Conservation (phyloP, 1,140 invertebrate genomes). For the Solen grandis region DNA sequence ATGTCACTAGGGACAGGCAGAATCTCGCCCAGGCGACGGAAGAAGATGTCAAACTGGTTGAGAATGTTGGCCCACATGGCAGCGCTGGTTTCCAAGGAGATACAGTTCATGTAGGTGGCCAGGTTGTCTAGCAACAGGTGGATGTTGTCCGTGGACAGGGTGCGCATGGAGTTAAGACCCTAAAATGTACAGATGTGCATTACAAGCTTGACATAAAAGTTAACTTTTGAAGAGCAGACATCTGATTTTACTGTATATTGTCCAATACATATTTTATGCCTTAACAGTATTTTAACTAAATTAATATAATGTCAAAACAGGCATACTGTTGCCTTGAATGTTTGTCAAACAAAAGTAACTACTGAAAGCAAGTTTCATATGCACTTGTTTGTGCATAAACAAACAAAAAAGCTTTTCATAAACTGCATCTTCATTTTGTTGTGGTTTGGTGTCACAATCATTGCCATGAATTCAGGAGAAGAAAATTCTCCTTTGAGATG, state of each 20-base stretch:
- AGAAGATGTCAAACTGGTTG: slow-evolving; percentile 91
- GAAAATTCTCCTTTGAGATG: no score
- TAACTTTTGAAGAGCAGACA: neutral
- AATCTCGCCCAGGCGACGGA: slow-evolving; percentile 89
- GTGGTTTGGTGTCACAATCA: no score
- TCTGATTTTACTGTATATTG: neutral
- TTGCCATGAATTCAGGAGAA: no score
- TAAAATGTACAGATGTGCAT: slow-evolving; percentile 82
- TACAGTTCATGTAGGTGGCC: slow-evolving; percentile 94
- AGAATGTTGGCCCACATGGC: slow-evolving; percentile 90
- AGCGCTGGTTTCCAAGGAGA: slow-evolving; percentile 91
- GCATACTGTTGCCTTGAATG: no score
- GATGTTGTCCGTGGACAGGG: slow-evolving; percentile 87
- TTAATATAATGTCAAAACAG: no score
- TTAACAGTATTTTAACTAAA: no score
- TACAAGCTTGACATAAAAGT: neutral
- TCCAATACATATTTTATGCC: neutral
- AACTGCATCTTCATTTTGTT: no score
- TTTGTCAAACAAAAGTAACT: no score
- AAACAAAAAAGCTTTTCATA: no score
- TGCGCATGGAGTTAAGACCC: slow-evolving; percentile 94
- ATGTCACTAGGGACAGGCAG: slow-evolving; percentile 87
- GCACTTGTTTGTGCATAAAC: no score
- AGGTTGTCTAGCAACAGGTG: slow-evolving; percentile 90
- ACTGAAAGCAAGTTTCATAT: no score